These are phyloP conservation scores for Dipodomys merriami DNA, from an alignment of 2,113 vertebrate genomes.

Conservation along the genomic window DNA sequence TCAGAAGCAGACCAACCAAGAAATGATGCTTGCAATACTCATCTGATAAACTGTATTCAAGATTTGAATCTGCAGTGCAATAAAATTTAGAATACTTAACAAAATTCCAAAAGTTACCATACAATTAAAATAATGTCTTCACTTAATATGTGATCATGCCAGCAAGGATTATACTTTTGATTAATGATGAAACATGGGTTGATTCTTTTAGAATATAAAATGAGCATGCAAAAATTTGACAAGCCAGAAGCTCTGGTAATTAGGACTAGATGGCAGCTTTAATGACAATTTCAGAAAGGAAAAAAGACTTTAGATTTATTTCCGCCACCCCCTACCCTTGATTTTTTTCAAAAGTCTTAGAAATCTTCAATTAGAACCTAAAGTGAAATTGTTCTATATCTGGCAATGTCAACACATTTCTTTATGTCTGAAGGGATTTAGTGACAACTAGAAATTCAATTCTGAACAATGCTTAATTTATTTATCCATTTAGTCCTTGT, in stretches of 20 bases:
- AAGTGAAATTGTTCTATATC: slow-evolving; percentile 42
- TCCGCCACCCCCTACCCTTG: background rate
- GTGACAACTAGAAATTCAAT: slow-evolving; percentile 1
- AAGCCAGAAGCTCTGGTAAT: slow-evolving; percentile 14
- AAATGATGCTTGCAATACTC: slow-evolving; percentile 98
- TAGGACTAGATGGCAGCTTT: slow-evolving; percentile 29
- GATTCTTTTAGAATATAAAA: slow-evolving; percentile 39
- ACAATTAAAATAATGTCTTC: slow-evolving; percentile 39
- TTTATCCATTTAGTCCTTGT: slow-evolving; percentile 30
- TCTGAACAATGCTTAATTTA: slow-evolving; percentile 28
- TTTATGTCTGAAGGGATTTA: slow-evolving; percentile 24
- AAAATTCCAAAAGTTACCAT: slow-evolving; percentile 24
- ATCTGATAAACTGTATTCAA: slow-evolving; percentile 96
- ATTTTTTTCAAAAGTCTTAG: slow-evolving; percentile 44
- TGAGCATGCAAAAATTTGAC: slow-evolving; percentile 68
- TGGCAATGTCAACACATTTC: slow-evolving; percentile 26
- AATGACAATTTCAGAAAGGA: slow-evolving; percentile 27
- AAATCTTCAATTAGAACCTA: slow-evolving; percentile 22
- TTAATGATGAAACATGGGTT: slow-evolving; percentile 42
- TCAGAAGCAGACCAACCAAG: slow-evolving; percentile 94
- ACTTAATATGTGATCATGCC: slow-evolving; percentile 48
- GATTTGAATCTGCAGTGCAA: slow-evolving; percentile 91
- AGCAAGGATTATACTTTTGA: slow-evolving; percentile 47
- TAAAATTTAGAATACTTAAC: slow-evolving; percentile 68
- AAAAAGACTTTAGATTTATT: background rate